Percentiles rank a stretch among this genome's conserved stretches.
Evolutionary conservation across 2,113 vertebrate species (phyloP).

Genomic region (Heterotilapia buettikoferi): DNA sequence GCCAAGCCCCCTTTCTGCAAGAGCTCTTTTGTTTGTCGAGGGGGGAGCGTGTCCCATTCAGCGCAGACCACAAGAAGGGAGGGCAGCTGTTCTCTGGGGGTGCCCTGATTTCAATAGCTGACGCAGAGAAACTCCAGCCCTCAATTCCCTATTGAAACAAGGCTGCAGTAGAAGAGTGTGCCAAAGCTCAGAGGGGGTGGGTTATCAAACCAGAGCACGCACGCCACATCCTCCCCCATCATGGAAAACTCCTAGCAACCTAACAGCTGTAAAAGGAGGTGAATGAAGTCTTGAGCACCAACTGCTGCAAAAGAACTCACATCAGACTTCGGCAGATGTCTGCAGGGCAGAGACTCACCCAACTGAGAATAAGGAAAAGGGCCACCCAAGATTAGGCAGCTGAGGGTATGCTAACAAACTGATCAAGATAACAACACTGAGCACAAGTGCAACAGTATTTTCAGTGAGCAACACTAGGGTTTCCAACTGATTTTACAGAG

Average conservation of each 20-base stretch:
- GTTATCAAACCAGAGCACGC: conserved; percentile 1
- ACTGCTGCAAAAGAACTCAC: conserved; percentile 43
- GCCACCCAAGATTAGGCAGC: conserved; percentile 45
- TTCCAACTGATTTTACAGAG: background rate
- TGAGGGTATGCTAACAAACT: background rate
- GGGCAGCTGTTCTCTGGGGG: conserved; percentile 25
- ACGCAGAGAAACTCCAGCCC: background rate
- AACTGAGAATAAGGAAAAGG: background rate
- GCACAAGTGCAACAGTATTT: background rate
- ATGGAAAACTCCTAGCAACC: conserved; percentile 34
- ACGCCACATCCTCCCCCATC: background rate
- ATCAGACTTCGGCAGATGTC: conserved; percentile 45
- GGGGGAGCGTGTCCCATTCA: conserved; percentile 65
- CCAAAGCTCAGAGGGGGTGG: conserved; percentile 42
- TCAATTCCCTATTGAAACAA: conserved; percentile 37
- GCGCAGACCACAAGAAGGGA: background rate
- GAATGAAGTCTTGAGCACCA: conserved; percentile 9
- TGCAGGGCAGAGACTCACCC: conserved; percentile 6
- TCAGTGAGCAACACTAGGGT: background rate
- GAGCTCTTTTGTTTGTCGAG: conserved; percentile 62
- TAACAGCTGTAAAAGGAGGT: conserved; percentile 45
- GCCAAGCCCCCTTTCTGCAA: conserved; percentile 40
- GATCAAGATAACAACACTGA: background rate
- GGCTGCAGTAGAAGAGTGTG: conserved; percentile 62
- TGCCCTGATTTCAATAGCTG: conserved; percentile 43